Percentiles rank a stretch among this genome's conserved stretches.
These are phyloP conservation scores for Plecotus auritus DNA, from an alignment of 2,113 vertebrate species.

Conservation along the genomic window DNA sequence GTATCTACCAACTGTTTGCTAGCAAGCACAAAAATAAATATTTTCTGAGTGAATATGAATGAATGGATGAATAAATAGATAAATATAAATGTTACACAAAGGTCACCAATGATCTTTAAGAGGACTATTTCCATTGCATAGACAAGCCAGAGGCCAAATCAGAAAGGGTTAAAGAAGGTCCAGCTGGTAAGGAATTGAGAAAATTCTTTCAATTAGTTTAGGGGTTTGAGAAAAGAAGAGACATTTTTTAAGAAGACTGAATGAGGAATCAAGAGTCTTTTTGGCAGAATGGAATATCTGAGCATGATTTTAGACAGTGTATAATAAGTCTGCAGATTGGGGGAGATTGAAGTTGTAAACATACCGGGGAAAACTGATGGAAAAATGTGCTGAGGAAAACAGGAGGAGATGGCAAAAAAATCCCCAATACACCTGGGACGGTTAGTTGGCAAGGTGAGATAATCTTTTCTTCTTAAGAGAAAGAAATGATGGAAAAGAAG, in stretches of 20 bases:
- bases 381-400: conserved; percentile 13
- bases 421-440: background rate
- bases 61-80: background rate
- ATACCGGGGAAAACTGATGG: background rate
- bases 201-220: background rate
- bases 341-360: background rate
- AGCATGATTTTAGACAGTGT: background rate
- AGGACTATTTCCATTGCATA: background rate
- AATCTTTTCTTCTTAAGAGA: background rate
- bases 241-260: background rate
- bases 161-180: background rate
- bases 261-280: background rate
- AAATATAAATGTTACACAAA: background rate
- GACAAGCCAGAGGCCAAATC: background rate
- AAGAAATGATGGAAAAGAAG: background rate
- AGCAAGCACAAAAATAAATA: background rate
- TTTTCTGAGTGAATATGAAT: background rate
- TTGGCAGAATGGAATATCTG: background rate
- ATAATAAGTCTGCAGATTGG: background rate
- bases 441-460: background rate
- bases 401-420: background rate
- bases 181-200: background rate
- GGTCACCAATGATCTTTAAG: background rate
- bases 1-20: background rate
- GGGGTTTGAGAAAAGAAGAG: background rate